A percentile compares a stretch with the other conserved stretches of the same genome.
phyloP scores from a whole-genome alignment of 2,797 vertebrate species.

The Sebastes dallii region DNA sequence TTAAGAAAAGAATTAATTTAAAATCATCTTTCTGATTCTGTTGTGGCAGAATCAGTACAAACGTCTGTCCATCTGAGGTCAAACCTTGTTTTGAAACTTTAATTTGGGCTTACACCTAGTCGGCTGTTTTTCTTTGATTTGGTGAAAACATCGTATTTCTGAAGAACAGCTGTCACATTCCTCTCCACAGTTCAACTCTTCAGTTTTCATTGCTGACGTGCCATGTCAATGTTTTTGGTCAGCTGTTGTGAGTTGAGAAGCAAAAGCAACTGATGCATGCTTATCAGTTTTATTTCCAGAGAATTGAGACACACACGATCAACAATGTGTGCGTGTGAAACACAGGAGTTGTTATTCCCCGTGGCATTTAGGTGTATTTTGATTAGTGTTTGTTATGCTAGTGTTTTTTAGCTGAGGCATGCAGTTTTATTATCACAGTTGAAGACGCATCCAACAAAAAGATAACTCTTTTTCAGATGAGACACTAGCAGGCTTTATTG shows the following conservation, averaged over 20 bases:
- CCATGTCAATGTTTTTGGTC: background rate
- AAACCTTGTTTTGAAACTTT: background rate
- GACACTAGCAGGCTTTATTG: background rate
- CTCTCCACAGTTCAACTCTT: background rate
- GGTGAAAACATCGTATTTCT: background rate
- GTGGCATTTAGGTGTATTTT: background rate
- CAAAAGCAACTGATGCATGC: background rate
- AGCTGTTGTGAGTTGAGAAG: background rate
- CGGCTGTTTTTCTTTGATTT: background rate
- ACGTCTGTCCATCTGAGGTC: background rate
- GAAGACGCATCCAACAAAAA: too few species aligned
- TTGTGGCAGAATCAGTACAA: too few species aligned
- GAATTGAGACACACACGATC: too few species aligned
- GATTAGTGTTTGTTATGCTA: background rate
- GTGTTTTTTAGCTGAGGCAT: too few species aligned
- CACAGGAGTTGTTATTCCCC: accelerated
- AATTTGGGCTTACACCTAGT: too few species aligned
- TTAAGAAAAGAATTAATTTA: background rate
- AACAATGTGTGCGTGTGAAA: background rate
- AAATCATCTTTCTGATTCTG: background rate
- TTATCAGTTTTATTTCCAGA: background rate
- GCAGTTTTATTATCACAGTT: too few species aligned
- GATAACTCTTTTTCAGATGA: background rate
- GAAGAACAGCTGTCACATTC: background rate
- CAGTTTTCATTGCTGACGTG: too few species aligned